Conservation (phyloP, 2,888 invertebrate species). For the Spilosoma lubricipeda region DNA sequence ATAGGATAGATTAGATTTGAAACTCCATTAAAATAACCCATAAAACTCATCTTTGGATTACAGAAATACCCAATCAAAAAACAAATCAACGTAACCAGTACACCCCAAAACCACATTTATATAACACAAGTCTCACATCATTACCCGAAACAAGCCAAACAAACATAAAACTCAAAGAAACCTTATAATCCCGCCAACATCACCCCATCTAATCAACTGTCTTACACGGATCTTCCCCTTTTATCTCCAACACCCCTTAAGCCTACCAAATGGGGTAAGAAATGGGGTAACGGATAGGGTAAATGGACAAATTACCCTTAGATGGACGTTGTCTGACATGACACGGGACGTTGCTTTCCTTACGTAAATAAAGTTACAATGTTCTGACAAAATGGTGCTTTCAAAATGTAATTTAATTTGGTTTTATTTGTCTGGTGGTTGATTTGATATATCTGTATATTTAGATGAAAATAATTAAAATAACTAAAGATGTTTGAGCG, state of each 20-base stretch:
- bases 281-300: constrained; percentile 34
- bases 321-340: constrained; percentile 36
- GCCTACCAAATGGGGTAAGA: constrained; percentile 59
- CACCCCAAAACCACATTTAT: constrained; percentile 13
- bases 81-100: constrained; percentile 10
- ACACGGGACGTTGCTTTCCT: constrained; percentile 21
- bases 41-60: not conserved
- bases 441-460: not conserved
- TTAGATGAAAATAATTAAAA: not conserved
- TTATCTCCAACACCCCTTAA: constrained; percentile 77
- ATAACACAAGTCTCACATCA: constrained; percentile 32
- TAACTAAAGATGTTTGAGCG: too few relatives aligned
- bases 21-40: not conserved
- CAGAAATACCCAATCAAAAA: not conserved
- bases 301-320: constrained; percentile 34
- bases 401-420: constrained; percentile 4
- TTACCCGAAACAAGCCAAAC: constrained; percentile 41
- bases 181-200: constrained; percentile 69
- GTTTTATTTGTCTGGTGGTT: constrained; percentile 5
- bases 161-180: constrained; percentile 50
- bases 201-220: constrained; percentile 77
- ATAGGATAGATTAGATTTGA: too few relatives aligned
- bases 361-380: constrained; percentile 13
- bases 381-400: constrained; percentile 14
- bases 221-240: constrained; percentile 73